Evolutionary conservation across 2,797 vertebrate genomes (phyloP).

Genomic region (Hirundo rustica): DNA sequence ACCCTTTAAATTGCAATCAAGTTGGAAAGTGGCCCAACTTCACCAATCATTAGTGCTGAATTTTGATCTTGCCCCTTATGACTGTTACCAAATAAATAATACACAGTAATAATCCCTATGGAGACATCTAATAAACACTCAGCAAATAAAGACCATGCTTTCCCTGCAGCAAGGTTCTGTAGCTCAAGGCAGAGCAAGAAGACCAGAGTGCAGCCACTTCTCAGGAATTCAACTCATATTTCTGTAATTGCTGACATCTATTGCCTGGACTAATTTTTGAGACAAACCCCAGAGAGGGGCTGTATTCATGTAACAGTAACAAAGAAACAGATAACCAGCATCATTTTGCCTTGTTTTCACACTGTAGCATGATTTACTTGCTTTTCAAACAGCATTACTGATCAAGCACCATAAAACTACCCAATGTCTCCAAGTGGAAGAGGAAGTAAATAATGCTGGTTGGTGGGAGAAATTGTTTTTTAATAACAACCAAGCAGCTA

Average conservation of each 20-base stretch:
- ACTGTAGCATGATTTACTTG: background rate
- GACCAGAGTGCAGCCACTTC: background rate
- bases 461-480: background rate
- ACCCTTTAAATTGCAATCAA: background rate
- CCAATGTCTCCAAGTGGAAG: background rate
- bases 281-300: background rate
- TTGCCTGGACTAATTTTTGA: background rate
- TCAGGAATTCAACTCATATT: background rate
- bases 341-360: background rate
- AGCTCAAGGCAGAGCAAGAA: background rate
- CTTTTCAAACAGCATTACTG: background rate
- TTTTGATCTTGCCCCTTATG: background rate
- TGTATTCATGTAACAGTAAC: background rate
- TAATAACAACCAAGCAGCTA: background rate
- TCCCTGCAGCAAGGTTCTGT: background rate
- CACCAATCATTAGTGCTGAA: background rate
- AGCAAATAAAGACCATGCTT: background rate
- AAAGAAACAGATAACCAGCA: background rate
- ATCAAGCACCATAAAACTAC: background rate
- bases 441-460: background rate
- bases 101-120: background rate
- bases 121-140: background rate
- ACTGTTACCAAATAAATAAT: background rate
- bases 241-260: background rate
- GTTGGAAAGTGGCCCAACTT: background rate